Conservation (phyloP, 2,113 vertebrate species). For the Pseudois nayaur region DNA sequence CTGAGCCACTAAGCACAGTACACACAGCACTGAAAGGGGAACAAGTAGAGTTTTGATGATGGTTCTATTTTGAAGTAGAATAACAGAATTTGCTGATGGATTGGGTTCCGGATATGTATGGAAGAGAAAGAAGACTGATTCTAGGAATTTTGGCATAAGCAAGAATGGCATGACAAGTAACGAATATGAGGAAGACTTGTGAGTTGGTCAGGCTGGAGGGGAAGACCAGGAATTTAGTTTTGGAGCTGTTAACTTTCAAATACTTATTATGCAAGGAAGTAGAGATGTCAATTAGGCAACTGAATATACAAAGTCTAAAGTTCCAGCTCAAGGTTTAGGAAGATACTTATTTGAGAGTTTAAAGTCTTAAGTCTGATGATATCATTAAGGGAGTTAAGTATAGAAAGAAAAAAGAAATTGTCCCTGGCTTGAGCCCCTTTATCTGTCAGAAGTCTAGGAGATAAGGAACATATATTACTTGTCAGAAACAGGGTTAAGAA, state of each 20-base stretch:
- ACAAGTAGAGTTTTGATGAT: background rate
- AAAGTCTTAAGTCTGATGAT: background rate
- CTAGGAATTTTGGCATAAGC: background rate
- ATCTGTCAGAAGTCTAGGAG: background rate
- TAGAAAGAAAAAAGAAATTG: background rate
- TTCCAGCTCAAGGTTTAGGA: background rate
- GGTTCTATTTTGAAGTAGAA: background rate
- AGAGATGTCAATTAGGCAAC: background rate
- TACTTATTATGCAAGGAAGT: background rate
- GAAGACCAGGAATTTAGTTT: background rate
- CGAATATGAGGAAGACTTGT: background rate
- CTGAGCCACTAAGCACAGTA: background rate
- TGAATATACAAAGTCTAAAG: background rate
- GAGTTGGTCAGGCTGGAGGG: background rate
- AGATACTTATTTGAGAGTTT: background rate
- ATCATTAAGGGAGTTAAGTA: background rate
- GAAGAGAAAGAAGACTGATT: background rate
- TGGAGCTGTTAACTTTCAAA: background rate
- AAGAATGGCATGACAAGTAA: background rate
- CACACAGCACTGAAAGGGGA: background rate
- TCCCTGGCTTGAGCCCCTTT: background rate
- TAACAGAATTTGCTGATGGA: background rate
- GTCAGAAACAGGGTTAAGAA: background rate
- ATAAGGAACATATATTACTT: background rate
- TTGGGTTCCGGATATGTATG: background rate